Evolutionary conservation across 2,797 vertebrate genomes (phyloP), one percentile per base, ranked within the genome.

Genomic region (Huso huso): DNA sequence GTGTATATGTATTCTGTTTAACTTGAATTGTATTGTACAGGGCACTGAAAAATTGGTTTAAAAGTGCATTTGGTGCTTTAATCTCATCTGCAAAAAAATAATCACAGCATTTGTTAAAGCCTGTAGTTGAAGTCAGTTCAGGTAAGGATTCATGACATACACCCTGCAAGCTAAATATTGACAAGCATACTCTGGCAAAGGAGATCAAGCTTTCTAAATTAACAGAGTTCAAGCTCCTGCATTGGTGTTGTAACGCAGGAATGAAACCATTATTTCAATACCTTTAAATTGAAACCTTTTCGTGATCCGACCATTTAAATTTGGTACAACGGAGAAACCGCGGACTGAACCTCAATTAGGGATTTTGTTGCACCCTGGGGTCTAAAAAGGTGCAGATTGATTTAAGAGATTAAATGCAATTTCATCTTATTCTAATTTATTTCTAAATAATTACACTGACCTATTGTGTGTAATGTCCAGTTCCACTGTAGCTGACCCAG

Each of bases 191-290:
- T 79, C 79, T 72, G 71, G 81, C 83, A 83, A 86, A 82, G 79
- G 75, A 85, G 84, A 85, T 86, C 78, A 85, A 83, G 84, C 83
- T 85, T 80, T 81, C 72, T 78, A 78, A 85, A 82, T 86, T 86
- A 88, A 76, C 74, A 74, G 68, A 77, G 79, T 78, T 82, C 83
- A 71, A 76, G 76, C 80, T 78, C 79, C 66, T 74, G 67, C 53
- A 61, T 59, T 85, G 82, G 84, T 80, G 82, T 69, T 68, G 64
- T 78, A 86, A 83, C 83, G 81, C 69, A 77, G 73, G 58, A 69
- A 77, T 78, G 74, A 78, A 84, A 79, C 75, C 72, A 70, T 84
- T 82, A 85, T 83, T 79, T 78, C 78, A 67, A 52, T 72, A 72
- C 71, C 76, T 37, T 81, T 84, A 64, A 72, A 63, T 65, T 66